Base-by-base conservation (phyloP, 2,888 invertebrate genomes). In the Sphaerophoria rueppellii region DNA sequence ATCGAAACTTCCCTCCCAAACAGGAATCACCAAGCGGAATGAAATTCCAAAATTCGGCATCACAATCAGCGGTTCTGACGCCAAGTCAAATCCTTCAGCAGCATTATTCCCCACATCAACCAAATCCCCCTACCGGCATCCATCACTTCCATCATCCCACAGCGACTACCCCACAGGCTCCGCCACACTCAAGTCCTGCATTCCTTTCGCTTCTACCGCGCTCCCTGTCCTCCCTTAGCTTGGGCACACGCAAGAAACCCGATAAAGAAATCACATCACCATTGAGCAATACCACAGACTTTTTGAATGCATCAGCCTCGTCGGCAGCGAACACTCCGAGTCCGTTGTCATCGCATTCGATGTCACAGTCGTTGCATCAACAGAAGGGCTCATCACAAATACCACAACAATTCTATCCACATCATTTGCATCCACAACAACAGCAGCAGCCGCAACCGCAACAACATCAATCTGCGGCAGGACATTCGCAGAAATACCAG, bases 331-430 rank as follows among this genome's bases (percentile, higher is more conserved):
- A 71, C n/a, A 72, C 54, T n/a, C 67, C 91, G 90, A 86, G 82
- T 89, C 12, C 91, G 89, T 34, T 90, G 90, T 34, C 69, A 6
- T 85, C 74, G 61, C 86, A 88, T 87, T 86, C 89, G 89, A 86
- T 89, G 87, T 92, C 87, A 75, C 88, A 88, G 82, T 88, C 88
- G 73, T 76, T 89, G 87, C 95, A 91, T 94, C 95, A 89, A 32
- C 88, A 88, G 65, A 89, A 89, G 75, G 87, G 86, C n/a, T 81
- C 88, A 50, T 79, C 88, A 61, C 89, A 88, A 35, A 24, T 24
- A 2, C 86, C 87, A 37, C 86, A 87, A 54, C 85, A 85, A 69
- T 81, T 85, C 54, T 85, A 85, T 77, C 81, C 83, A 6, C 88
- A 89, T 14, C 88, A 88, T 14, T 80, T 78, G 54, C 86, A 79